These are phyloP conservation scores for Brachirus orientalis DNA, from an alignment of 2,113 vertebrate genomes.

Conservation along the genomic window DNA sequence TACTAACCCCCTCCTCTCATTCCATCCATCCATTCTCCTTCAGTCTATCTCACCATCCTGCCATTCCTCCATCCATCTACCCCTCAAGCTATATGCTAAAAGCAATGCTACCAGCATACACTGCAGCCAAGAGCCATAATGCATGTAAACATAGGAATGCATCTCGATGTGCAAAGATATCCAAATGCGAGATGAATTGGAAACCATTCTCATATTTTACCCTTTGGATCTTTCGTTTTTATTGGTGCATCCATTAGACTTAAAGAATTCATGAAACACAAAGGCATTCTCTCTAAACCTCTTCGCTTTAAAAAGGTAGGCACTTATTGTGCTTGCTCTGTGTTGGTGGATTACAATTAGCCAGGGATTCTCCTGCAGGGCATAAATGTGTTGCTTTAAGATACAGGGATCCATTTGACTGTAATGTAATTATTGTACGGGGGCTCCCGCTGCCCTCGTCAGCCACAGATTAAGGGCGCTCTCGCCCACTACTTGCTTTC, in stretches of 20 bases:
- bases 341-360: constrained; percentile 87
- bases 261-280: constrained; percentile 50
- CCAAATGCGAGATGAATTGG: constrained; percentile 5
- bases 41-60: constrained; percentile 60
- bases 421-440: constrained; percentile 85
- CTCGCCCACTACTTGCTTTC: constrained; percentile 82
- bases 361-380: constrained; percentile 84
- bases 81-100: constrained; percentile 55
- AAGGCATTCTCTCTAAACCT: constrained; percentile 66
- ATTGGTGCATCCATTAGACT: constrained; percentile 45
- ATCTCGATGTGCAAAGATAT: constrained; percentile 48
- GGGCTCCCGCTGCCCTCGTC: constrained; percentile 80
- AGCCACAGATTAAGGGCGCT: constrained; percentile 83
- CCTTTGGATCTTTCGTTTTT: constrained; percentile 16
- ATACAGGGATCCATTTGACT: constrained; percentile 85
- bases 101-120: constrained; percentile 45
- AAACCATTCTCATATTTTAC: constrained; percentile 44
- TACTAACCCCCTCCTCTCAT: constrained; percentile 57
- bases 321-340: constrained; percentile 73
- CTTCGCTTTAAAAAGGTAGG: constrained; percentile 78
- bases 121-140: constrained; percentile 38
- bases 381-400: constrained; percentile 88
- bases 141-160: constrained; percentile 51
- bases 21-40: constrained; percentile 68
- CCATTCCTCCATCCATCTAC: constrained; percentile 70